Conservation (phyloP, 2,888 invertebrate genomes). For the Eristalis tenax region DNA sequence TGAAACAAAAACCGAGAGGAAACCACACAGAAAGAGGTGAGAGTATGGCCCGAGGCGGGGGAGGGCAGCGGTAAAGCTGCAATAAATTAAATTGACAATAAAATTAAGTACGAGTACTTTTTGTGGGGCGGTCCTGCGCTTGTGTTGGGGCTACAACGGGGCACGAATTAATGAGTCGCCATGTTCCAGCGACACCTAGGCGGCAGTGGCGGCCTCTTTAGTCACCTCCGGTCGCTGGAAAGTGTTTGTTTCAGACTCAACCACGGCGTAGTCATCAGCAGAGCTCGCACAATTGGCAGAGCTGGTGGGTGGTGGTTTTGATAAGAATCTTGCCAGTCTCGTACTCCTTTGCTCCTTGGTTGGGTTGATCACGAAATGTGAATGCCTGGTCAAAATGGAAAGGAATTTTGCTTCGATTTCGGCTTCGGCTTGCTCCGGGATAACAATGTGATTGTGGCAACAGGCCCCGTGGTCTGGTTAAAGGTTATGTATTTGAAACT, state of each 20-base stretch:
- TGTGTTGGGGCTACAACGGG: conserved; percentile 4
- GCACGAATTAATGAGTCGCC: conserved; percentile 52
- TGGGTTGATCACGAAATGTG: conserved; percentile 36
- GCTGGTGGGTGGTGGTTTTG: neutral
- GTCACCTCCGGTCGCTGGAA: neutral
- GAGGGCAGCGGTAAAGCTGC: neutral
- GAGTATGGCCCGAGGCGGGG: neutral
- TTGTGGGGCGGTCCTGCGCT: conserved; percentile 1
- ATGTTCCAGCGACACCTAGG: conserved; percentile 50
- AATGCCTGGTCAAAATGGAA: conserved; percentile 1
- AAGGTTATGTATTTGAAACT: neutral
- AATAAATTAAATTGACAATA: conserved; percentile 57
- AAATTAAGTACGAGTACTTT: conserved; percentile 36
- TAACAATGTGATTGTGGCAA: neutral
- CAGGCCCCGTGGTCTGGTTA: neutral
- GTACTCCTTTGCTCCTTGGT: conserved; percentile 5
- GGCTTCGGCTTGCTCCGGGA: neutral
- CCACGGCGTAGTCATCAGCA: neutral
- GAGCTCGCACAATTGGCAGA: too few relatives aligned
- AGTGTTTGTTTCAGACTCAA: conserved; percentile 9
- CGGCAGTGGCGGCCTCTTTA: conserved; percentile 3
- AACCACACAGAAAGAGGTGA: neutral
- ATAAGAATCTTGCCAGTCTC: conserved; percentile 23
- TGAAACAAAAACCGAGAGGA: conserved; percentile 5
- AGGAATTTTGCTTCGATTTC: conserved; percentile 25